phyloP scores from a whole-genome alignment of 2,888 invertebrate genomes.

The Pediacus dermestoides region DNA sequence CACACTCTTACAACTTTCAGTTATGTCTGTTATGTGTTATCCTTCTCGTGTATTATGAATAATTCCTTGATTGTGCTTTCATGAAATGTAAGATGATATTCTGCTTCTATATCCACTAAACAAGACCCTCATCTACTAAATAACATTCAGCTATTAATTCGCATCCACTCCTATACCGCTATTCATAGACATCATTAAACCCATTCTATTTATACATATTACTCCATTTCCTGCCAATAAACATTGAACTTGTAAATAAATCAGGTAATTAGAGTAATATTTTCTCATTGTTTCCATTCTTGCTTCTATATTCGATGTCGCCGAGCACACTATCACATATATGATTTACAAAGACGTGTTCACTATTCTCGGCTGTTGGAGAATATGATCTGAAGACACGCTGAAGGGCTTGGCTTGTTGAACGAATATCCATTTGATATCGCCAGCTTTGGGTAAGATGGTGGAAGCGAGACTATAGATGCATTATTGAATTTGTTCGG shows the following conservation, averaged over 20 bases:
- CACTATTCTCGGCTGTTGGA: constrained; percentile 31
- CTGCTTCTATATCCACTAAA: not conserved
- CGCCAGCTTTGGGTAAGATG: constrained; percentile 29
- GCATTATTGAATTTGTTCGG: constrained; percentile 52
- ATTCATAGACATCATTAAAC: too few relatives aligned
- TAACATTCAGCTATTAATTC: too few relatives aligned
- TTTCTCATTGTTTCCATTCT: too few relatives aligned
- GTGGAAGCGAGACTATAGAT: constrained; percentile 42
- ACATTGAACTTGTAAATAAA: too few relatives aligned
- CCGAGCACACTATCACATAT: too few relatives aligned
- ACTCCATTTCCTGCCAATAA: too few relatives aligned
- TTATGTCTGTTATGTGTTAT: constrained; percentile 37
- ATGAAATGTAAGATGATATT: constrained; percentile 22
- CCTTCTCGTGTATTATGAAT: constrained; percentile 33
- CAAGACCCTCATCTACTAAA: not conserved
- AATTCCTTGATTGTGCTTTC: constrained; percentile 38
- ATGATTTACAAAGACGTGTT: constrained; percentile 43
- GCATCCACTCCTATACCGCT: too few relatives aligned
- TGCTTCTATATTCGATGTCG: too few relatives aligned
- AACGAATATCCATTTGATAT: constrained; percentile 31
- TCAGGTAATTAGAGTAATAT: too few relatives aligned
- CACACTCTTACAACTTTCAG: constrained; percentile 40
- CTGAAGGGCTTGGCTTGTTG: constrained; percentile 17
- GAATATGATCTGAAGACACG: constrained; percentile 11
- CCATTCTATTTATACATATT: too few relatives aligned